phyloP scores from a whole-genome alignment of 1,140 invertebrate species.

The Andrena cerasifolii region DNA sequence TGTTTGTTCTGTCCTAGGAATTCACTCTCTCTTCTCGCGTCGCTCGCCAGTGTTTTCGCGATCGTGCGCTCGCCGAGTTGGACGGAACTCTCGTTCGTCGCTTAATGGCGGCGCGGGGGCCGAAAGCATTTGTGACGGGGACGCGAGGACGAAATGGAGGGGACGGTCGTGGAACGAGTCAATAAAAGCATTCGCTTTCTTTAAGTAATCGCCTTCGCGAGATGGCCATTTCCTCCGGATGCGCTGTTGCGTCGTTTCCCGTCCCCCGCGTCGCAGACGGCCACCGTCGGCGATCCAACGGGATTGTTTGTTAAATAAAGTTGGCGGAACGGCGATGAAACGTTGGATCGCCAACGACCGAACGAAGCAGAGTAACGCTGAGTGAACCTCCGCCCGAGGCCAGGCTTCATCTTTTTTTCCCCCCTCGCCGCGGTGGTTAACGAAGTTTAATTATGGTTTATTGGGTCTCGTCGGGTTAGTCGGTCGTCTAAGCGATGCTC shows the following conservation, averaged over 20 bases:
- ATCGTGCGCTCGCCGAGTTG: neutral
- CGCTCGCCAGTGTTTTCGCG: constrained; percentile 29
- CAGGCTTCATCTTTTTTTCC: too few relatives aligned
- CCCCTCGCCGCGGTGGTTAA: too few relatives aligned
- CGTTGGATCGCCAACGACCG: neutral
- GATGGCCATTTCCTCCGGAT: constrained; percentile 21
- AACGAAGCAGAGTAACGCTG: too few relatives aligned
- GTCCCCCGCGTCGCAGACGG: neutral
- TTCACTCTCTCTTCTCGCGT: constrained; percentile 17
- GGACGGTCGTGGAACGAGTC: constrained; percentile 41
- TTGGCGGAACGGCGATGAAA: neutral
- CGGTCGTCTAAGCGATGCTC: too few relatives aligned
- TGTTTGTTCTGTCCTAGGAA: constrained; percentile 41
- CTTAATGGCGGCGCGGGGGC: constrained; percentile 48
- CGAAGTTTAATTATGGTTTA: too few relatives aligned
- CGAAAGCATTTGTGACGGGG: constrained; percentile 43
- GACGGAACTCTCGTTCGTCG: constrained; percentile 3
- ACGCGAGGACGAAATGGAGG: constrained; percentile 2
- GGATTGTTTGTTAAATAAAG: constrained; percentile 25
- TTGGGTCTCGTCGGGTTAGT: too few relatives aligned
- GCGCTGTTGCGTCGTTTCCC: neutral
- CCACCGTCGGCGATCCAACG: neutral
- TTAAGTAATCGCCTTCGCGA: constrained; percentile 45
- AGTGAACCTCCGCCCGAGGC: too few relatives aligned
- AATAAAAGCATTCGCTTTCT: constrained; percentile 55